Percentiles rank a stretch among this genome's conserved stretches.
Conservation (phyloP, 2,888 invertebrate species). For the Phalera bucephala region DNA sequence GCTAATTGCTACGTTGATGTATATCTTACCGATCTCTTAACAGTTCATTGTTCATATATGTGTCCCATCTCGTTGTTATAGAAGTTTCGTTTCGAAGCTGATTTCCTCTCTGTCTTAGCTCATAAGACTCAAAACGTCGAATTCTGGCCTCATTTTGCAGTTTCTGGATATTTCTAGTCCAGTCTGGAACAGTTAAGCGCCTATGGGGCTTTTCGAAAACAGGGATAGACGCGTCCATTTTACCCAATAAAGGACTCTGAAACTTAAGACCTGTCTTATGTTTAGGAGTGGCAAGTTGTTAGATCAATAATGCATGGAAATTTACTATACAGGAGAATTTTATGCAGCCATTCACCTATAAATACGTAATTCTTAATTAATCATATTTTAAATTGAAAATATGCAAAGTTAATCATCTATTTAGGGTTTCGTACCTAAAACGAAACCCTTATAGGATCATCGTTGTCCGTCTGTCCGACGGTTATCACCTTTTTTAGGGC, state of each 20-base stretch:
- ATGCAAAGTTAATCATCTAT: too few species aligned
- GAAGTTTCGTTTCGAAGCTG: conserved; percentile 89
- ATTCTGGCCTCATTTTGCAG: conserved; percentile 87
- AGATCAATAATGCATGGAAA: conserved; percentile 13
- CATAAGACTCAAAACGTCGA: conserved; percentile 86
- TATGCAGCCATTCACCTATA: too few species aligned
- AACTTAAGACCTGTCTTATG: too few species aligned
- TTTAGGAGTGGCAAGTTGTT: conserved; percentile 22
- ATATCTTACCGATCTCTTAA: conserved; percentile 87
- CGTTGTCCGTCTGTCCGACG: too few species aligned
- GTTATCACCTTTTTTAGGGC: too few species aligned
- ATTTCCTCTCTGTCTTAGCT: conserved; percentile 86
- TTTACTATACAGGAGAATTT: too few species aligned
- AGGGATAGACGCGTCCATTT: conserved; percentile 72
- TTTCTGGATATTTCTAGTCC: conserved; percentile 89
- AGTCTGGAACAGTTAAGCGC: conserved; percentile 87
- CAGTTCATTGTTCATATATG: conserved; percentile 88
- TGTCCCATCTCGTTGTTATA: conserved; percentile 90
- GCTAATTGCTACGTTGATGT: too few species aligned
- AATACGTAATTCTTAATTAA: too few species aligned
- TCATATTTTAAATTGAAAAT: too few species aligned
- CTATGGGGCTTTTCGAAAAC: conserved; percentile 86
- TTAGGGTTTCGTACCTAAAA: too few species aligned
- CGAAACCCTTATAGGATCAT: too few species aligned
- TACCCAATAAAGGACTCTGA: conserved; percentile 1